Evolutionary conservation across 2,888 invertebrate genomes (phyloP), one percentile per base, ranked within the genome.

Genomic region (Andrena camellia): DNA sequence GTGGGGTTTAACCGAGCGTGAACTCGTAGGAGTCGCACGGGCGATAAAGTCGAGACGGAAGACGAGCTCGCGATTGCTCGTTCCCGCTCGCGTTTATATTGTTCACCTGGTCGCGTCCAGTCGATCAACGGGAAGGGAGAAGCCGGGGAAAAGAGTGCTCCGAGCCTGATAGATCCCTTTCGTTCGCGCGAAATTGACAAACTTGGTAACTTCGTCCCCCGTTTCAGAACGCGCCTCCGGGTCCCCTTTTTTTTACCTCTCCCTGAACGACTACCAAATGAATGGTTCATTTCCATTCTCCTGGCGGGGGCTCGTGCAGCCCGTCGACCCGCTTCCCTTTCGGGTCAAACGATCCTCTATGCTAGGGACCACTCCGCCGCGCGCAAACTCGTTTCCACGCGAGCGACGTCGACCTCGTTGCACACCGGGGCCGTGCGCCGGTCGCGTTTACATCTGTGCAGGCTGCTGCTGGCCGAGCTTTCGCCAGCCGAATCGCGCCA

Each of bases 341-440:
- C 87, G 88, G 88, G 86, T 88, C 84, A 87, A 87, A 88, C 88
- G 88, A 86, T 88, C 74, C 84, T 83, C 86, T 67, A 84, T 63
- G 33, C 74, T 83, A 83, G 69, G 60, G 60, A 88, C 76, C 87
- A 69, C 78, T 86, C 77, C 78, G 83, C 4, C 42, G 42, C 42
- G 76, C 79, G 84, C 84, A 84, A 88, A 80, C 88, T 87, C 86
- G 86, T 86, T 88, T 87, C 86, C 80, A 68, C 86, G 81, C 77
- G 84, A 79, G 73, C 77, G 76, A 72, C 78, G 79, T 67, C 85
- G 82, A 78, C 86, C 86, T 78, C 78, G 81, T 86, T 86, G 70
- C 75, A 82, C 69, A 52, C 31, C 71, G 52, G 52, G 72, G 63
- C 68, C 62, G 70, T 50, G 33, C 66, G 5, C 52, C 10, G 69